phyloP scores from a whole-genome alignment of 2,797 vertebrate genomes.

The Oryzias dopingdopingensis region DNA sequence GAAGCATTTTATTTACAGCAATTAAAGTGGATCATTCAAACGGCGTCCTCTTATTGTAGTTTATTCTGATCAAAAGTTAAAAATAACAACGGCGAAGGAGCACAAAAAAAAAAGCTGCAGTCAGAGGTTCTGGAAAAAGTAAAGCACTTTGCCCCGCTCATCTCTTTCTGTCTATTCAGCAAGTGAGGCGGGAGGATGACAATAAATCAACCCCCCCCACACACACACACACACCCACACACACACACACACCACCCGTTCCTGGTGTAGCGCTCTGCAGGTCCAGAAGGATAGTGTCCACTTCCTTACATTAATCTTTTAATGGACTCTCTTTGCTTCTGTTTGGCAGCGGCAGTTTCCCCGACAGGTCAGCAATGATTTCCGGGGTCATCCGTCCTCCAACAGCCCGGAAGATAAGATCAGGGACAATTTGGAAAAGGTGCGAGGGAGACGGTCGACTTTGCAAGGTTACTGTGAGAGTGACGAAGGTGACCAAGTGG shows the following conservation, averaged over 20 bases:
- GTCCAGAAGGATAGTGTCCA: conserved; percentile 76
- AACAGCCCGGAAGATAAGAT: conserved; percentile 76
- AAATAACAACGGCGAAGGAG: neutral
- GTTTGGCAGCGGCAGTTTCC: conserved; percentile 68
- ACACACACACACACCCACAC: conserved; percentile 12
- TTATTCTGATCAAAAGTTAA: conserved; percentile 3
- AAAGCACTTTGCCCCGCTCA: conserved; percentile 37
- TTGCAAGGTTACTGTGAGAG: conserved; percentile 40
- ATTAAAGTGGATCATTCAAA: conserved; percentile 20
- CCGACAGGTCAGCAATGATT: conserved; percentile 70
- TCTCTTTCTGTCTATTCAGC: conserved; percentile 66
- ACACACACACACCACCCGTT: conserved; percentile 38
- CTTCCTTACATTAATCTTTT: conserved; percentile 83
- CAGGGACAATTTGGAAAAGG: conserved; percentile 70
- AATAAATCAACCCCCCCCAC: too few species aligned
- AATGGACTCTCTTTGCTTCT: conserved; percentile 76
- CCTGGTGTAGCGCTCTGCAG: conserved; percentile 68
- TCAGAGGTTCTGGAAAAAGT: conserved; percentile 43
- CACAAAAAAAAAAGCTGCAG: conserved; percentile 24
- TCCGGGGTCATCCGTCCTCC: conserved; percentile 76
- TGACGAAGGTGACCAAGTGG: neutral
- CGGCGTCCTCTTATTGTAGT: neutral
- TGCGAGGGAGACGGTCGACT: conserved; percentile 44
- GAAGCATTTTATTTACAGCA: conserved; percentile 24
- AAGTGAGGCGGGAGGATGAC: conserved; percentile 30